Base-by-base conservation (phyloP, 2,888 invertebrate species). In the Eupithecia dodoneata region DNA sequence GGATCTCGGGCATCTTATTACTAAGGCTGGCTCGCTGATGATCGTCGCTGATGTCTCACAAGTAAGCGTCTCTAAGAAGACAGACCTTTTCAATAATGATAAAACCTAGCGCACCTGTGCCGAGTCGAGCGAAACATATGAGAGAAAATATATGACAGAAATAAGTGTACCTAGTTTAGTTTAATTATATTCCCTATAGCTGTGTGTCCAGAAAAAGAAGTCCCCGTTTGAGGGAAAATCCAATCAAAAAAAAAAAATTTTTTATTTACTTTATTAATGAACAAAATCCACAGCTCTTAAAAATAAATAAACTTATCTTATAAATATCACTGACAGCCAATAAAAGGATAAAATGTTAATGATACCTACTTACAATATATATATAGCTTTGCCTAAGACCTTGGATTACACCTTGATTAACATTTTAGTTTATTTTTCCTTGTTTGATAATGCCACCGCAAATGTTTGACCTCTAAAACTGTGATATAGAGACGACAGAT, bases 1-100 rank as follows among this genome's bases (percentile, higher is more conserved):
- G 0, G 99, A 99, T 91, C 97, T 99, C 83, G 99, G 97, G 0
- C 97, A 97, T 88, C 96, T 98, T 84, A 97, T 99, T 82, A 99
- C 99, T 15, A 99, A 99, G 90, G 97, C 98, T 83, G 97, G 98
- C 86, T 98, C 99, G 0, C 95, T 99, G 5, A 96, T 99, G 95
- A 96, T 99, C 75, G 97, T 98, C 83, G 99, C 98, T 4, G 98
- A 99, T 87, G 96, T 99, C 42, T 95, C 97, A 69, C 96, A 97
- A 95, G 98, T 98, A 76, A 75, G 79, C 81, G 13, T 18, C 30
- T 30, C 30, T 30, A 30, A 30, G 30, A 30, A 52, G 6, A 55
- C 52, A 15, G 5, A n/a, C 55, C 55, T 55, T 55, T 55, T 55
- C 55, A 55, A n/a, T 55, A 4, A n/a, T 7, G 55, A 55, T 55